These are phyloP conservation scores for Hyles lineata DNA, from an alignment of 2,888 invertebrate species.

Conservation along the genomic window DNA sequence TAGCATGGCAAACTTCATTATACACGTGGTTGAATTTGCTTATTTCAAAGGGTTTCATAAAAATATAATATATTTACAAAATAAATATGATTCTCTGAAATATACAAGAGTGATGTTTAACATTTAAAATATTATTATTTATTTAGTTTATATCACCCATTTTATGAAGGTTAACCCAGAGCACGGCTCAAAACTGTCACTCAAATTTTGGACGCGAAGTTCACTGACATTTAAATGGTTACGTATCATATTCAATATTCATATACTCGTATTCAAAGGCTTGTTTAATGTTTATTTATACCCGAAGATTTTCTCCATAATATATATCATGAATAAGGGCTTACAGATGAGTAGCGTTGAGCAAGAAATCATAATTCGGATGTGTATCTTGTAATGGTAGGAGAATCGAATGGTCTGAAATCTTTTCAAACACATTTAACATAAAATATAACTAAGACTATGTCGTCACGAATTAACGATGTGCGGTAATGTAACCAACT, in stretches of 20 bases:
- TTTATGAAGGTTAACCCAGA: background rate
- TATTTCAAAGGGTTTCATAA: too few species aligned
- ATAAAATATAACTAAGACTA: background rate
- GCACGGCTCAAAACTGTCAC: slow-evolving; percentile 1
- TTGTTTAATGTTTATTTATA: slow-evolving; percentile 12
- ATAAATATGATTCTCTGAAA: background rate
- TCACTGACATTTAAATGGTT: background rate
- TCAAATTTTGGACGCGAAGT: background rate
- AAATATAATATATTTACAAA: too few species aligned
- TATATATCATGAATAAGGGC: slow-evolving; percentile 7
- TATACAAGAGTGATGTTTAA: background rate
- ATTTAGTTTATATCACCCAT: background rate
- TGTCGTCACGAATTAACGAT: background rate
- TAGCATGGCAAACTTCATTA: too few species aligned
- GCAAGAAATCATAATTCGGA: slow-evolving; percentile 4
- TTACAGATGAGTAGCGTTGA: background rate
- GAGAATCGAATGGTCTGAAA: background rate
- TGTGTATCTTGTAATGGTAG: slow-evolving; percentile 4
- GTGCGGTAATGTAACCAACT: background rate
- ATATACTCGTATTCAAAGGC: slow-evolving; percentile 9
- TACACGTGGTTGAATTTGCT: too few species aligned
- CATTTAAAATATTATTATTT: background rate
- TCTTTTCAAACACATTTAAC: slow-evolving; percentile 4
- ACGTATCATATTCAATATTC: background rate
- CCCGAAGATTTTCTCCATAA: background rate